Evolutionary conservation across 2,797 vertebrate species (phyloP), one percentile per base, ranked within the genome.

Genomic region (Oophaga sylvatica): DNA sequence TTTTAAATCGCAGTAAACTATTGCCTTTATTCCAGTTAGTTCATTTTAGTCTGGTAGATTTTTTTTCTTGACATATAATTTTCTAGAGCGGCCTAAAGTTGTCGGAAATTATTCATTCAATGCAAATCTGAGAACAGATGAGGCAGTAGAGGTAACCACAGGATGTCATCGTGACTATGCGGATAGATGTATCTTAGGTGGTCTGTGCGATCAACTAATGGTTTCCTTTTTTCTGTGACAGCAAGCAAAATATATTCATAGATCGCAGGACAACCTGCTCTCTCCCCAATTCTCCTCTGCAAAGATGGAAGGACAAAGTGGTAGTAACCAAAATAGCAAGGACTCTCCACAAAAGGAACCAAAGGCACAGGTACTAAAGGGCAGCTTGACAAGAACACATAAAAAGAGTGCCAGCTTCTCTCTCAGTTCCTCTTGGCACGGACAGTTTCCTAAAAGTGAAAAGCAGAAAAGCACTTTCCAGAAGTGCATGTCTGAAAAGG

Each of bases 221-320:
- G 0, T 53, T 3, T 11, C 16, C 78, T 59, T 57, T 22, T 77
- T n/a, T 76, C 11, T 75, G 31, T 63, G 45, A 80, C 90, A 96
- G 96, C 76, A 19, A 76, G 91, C 85, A 95, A 94, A 91, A 81
- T 89, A 35, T 90, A n/a, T 95, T 87, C 95, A 92, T 87, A 92
- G 80, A 87, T 97, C 96, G 62, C 94, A 96, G 94, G 96, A 97
- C 88, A 95, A 97, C 87, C 92, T 97, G 29, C 53, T 82, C 45
- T n/a, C 60, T 81, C 60, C 76, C 1, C 41, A 59, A 10, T 15
- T 85, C 48, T 12, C 5, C 92, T 93, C 86, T 90, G 90, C 31
- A 60, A 70, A 92, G 59, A 92, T 94, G 62, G 91, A 90, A 78
- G 91, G 93, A 75, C 85, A 91, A 0, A 59, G 79, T 0, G 67